Percentiles rank a stretch among this genome's conserved stretches.
phyloP scores from a whole-genome alignment of 1,140 invertebrate species.

The Aphelinus atriplicis region DNA sequence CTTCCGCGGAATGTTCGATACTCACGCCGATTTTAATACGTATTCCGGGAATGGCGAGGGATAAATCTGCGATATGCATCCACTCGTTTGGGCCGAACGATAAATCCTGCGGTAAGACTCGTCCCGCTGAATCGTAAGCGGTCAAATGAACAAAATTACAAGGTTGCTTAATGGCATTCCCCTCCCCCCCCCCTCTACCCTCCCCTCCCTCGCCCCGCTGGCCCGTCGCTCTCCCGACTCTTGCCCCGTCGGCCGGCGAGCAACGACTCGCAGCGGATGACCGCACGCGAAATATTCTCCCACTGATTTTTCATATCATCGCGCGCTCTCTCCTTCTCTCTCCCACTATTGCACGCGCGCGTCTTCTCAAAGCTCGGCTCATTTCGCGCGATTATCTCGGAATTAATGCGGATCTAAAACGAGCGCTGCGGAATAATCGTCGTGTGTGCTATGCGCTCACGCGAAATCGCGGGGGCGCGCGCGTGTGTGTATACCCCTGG shows the following conservation, averaged over 20 bases:
- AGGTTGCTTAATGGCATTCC: conserved; percentile 63
- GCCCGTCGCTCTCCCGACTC: conserved; percentile 14
- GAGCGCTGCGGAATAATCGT: too few species aligned
- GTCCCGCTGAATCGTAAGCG: conserved; percentile 58
- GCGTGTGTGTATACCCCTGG: too few species aligned
- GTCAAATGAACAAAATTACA: conserved; percentile 66
- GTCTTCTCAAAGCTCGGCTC: too few species aligned
- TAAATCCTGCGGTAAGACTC: conserved; percentile 60
- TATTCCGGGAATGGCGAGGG: conserved; percentile 31
- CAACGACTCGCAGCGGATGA: conserved; percentile 9
- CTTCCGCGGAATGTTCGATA: conserved; percentile 14
- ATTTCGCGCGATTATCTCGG: too few species aligned
- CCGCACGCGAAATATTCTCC: conserved; percentile 29
- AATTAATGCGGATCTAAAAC: too few species aligned
- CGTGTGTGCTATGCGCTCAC: too few species aligned
- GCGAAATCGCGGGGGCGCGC: too few species aligned
- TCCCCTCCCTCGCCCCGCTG: conserved; percentile 7
- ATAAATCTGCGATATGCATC: conserved; percentile 27
- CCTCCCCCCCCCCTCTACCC: conserved; percentile 32
- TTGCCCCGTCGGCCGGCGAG: too few species aligned
- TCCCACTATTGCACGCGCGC: neutral
- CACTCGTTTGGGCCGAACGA: conserved; percentile 52
- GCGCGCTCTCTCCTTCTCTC: conserved; percentile 15
- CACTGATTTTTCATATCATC: conserved; percentile 24
- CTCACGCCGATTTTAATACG: conserved; percentile 6